Evolutionary conservation across 2,888 invertebrate species (phyloP).

Genomic region (Xanthia icteritia): DNA sequence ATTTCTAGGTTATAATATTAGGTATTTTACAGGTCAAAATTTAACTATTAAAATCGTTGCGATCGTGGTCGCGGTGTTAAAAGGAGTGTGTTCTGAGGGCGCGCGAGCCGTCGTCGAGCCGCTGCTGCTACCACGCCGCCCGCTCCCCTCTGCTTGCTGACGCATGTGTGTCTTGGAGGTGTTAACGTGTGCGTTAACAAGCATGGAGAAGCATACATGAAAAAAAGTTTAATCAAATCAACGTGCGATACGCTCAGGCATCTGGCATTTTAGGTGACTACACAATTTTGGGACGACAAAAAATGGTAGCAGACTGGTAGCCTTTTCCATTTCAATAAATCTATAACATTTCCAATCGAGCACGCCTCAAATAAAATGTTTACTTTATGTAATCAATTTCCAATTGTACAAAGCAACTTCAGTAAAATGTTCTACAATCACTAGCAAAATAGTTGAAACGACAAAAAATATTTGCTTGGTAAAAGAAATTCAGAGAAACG

Average conservation of each 20-base stretch:
- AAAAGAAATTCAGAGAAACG: slow-evolving; percentile 6
- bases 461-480: slow-evolving; percentile 16
- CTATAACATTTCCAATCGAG: slow-evolving; percentile 19
- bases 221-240: neutral
- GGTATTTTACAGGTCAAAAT: too few species aligned
- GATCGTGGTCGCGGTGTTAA: too few species aligned
- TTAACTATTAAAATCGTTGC: too few species aligned
- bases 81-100: too few species aligned
- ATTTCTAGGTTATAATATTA: too few species aligned
- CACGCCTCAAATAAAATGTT: slow-evolving; percentile 36
- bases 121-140: too few species aligned
- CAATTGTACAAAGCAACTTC: slow-evolving; percentile 38
- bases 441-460: slow-evolving; percentile 18
- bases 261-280: neutral
- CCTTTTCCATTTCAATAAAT: slow-evolving; percentile 33
- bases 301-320: neutral
- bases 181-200: too few species aligned
- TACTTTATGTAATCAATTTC: slow-evolving; percentile 53
- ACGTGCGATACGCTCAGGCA: neutral
- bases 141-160: too few species aligned
- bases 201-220: neutral
- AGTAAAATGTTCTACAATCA: slow-evolving; percentile 21
- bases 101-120: too few species aligned
- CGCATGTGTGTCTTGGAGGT: too few species aligned
- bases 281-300: neutral